Evolutionary conservation across 2,888 invertebrate species (phyloP), one percentile per base, ranked within the genome.

Genomic region (Orchesella flavescens): DNA sequence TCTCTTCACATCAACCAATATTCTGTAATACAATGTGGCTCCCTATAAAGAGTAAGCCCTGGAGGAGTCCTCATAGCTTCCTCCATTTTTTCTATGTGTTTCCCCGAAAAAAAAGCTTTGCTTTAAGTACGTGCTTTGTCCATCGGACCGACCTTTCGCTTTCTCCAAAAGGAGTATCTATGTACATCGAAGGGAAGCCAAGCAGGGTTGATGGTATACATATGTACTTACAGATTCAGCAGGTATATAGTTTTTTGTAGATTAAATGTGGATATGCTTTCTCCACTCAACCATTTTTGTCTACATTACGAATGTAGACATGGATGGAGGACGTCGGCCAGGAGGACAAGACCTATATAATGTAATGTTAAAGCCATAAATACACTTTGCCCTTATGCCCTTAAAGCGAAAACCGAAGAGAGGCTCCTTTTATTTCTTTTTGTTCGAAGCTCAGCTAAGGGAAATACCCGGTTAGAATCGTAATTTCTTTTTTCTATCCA

Each of bases 311-410:
- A 53, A 34, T 34, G 7, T 34, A 34, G 34, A 34, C 34, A 34
- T 34, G 34, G 34, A 19, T 13, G 23, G 19, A 13, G 21, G 34
- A 43, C 49, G 17, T 7, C 73, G 17, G 12, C 15, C 17, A 73
- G 68, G 43, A 61, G 34, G 75, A 68, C 59, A 61, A 65, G 75
- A 75, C 63, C 75, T 75, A 73, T 21, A 65, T 46, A 53, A 75
- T 65, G 75, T 75, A 75, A 75, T 63, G 75, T 65, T 63, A 75
- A 75, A 63, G 49, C 43, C 75, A 75, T 75, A 75, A 75, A 75
- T 75, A 75, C 65, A 34, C 75, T 24, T 23, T 75, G 53, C 68
- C 57, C 76, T 76, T 63, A 24, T 34, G 53, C 61, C 63, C 59
- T 75, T 44, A 44, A 15, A 44, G 53, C 13, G 1, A 65, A 65